A percentile compares a stretch with the other conserved stretches of the same genome.
phyloP scores from a whole-genome alignment of 2,113 vertebrate genomes.

The Chitala chitala region DNA sequence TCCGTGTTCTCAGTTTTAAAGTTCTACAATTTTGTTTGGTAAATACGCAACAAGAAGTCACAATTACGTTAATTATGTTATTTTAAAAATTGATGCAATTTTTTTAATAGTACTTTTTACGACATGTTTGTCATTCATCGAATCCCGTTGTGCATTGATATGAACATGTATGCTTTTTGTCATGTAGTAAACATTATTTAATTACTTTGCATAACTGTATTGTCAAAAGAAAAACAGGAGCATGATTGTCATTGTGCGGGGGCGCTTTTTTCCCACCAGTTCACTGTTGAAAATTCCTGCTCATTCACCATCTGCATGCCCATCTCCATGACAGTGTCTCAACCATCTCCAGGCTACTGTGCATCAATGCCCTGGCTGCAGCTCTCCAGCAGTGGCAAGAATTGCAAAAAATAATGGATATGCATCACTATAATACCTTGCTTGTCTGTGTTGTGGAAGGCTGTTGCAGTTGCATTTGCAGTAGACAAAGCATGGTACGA shows the following conservation, averaged over 20 bases:
- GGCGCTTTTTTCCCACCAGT: background rate
- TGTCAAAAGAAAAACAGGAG: background rate
- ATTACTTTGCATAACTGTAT: constrained; percentile 2
- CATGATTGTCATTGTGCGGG: background rate
- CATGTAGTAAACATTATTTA: background rate
- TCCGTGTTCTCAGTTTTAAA: background rate
- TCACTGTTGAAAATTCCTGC: background rate
- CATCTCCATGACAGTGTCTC: constrained; percentile 54
- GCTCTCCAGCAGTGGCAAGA: constrained; percentile 51
- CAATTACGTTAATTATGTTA: too few species aligned
- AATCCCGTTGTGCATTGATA: background rate
- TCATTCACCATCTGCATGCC: constrained; percentile 44
- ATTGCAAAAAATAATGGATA: constrained; percentile 46
- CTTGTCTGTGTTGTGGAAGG: constrained; percentile 52
- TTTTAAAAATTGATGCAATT: too few species aligned
- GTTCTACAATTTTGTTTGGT: background rate
- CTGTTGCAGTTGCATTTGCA: constrained; percentile 41
- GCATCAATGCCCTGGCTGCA: constrained; percentile 49
- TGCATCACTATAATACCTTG: constrained; percentile 61
- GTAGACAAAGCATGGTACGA: constrained; percentile 36
- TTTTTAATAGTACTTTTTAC: too few species aligned
- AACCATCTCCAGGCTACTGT: constrained; percentile 57
- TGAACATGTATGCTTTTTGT: background rate
- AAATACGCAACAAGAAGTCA: too few species aligned
- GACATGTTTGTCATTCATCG: background rate